Evolutionary conservation across 2,113 vertebrate species (phyloP), one percentile per base, ranked within the genome.

Genomic region (Burhinus bistriatus): DNA sequence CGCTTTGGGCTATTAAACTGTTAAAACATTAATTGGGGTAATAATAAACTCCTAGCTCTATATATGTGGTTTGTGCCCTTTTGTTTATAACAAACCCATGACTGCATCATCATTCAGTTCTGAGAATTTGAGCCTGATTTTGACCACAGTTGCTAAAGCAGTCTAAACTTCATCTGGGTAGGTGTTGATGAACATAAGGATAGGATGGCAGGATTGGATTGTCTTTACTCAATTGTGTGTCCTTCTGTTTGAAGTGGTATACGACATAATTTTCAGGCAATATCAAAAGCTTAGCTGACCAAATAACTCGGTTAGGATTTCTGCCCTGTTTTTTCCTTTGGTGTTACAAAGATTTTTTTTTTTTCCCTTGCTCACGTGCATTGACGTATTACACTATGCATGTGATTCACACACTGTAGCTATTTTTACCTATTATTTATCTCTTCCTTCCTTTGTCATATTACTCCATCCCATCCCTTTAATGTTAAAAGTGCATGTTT

Each of bases 361-460:
- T 68, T 61, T 16, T 27, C 15, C 27, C 7, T 80, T 82, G 62
- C 17, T 95, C 62, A 47, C 52, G 44, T 76, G 51, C 32, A 84
- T 78, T 95, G 64, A 45, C 51, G 19, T 92, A 27, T 87, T 95
- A 76, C 93, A 72, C 92, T 95, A 93, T 76, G 52, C 66, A 80
- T 71, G 51, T 92, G 87, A 95, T 57, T 85, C 66, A 85, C 45
- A 82, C 71, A 75, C 54, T 84, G n/a, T 36, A 91, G 40, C 32
- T 95, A 92, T 96, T 96, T 97, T 97, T 76, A 91, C 89, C 66
- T 93, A 65, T 84, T 75, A 94, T 94, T 95, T 95, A 89, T 93
- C 29, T 93, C 89, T 66, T 81, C 23, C 25, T 89, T 68, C 77
- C 72, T 96, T 92, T 93, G 66, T 93, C 77, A 21, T 72, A 76